Evolutionary conservation across 1,140 invertebrate species (phyloP).

Genomic region (Lordiphosa mommai): DNA sequence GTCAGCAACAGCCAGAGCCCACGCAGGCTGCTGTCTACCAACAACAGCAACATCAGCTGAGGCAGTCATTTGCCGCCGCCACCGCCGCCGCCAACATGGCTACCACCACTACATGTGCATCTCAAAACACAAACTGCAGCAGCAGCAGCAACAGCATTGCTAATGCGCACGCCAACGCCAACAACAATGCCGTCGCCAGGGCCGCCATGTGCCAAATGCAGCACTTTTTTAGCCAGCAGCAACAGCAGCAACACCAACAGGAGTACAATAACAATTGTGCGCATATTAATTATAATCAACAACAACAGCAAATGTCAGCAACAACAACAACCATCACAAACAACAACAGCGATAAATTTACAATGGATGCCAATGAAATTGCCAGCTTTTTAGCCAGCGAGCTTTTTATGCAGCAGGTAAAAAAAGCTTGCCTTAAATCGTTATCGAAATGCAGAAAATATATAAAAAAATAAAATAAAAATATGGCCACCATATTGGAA

Average conservation of each 20-base stretch:
- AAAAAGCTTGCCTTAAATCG: neutral
- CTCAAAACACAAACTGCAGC: constrained; percentile 38
- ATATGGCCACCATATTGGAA: neutral
- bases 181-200: constrained; percentile 54
- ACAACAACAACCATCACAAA: constrained; percentile 14
- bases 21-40: constrained; percentile 21
- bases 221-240: constrained; percentile 61
- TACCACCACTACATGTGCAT: constrained; percentile 13
- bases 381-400: constrained; percentile 89
- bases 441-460: constrained; percentile 7
- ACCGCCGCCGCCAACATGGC: constrained; percentile 25
- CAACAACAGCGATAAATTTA: constrained; percentile 56
- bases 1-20: constrained; percentile 46
- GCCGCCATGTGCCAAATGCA: constrained; percentile 70
- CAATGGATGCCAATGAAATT: constrained; percentile 89
- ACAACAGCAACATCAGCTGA: constrained; percentile 31
- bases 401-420: constrained; percentile 89
- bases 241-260: constrained; percentile 5
- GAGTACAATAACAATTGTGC: neutral
- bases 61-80: constrained; percentile 51
- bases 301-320: constrained; percentile 10
- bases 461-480: too few relatives aligned
- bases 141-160: constrained; percentile 15
- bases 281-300: neutral
- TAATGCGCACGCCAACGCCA: constrained; percentile 35